Conservation (phyloP, 2,888 invertebrate species). For the Polymixis lichenea region DNA sequence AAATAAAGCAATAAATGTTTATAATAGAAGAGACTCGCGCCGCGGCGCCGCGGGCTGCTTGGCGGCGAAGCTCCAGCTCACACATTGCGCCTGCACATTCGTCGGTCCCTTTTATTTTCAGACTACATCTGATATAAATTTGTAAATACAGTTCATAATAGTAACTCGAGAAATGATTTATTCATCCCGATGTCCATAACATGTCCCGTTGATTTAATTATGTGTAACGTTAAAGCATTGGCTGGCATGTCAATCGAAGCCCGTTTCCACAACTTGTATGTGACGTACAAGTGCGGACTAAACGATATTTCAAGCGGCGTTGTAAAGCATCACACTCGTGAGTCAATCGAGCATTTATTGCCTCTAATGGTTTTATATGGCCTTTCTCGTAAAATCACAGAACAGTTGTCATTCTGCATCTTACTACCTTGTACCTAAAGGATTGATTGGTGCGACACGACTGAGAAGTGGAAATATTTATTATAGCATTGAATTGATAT, state of each 20-base stretch:
- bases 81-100: conserved; percentile 63
- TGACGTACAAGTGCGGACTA: conserved; percentile 47
- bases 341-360: conserved; percentile 79
- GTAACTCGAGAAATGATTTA: conserved; percentile 39
- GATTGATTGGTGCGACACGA: conserved; percentile 39
- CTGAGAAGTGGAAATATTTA: conserved; percentile 33
- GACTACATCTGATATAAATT: conserved; percentile 65
- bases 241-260: conserved; percentile 72
- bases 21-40: conserved; percentile 76
- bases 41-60: conserved; percentile 71
- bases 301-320: conserved; percentile 74
- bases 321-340: conserved; percentile 78
- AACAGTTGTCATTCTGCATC: conserved; percentile 68
- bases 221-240: conserved; percentile 71
- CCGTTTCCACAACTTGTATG: conserved; percentile 66
- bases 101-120: conserved; percentile 69
- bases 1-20: conserved; percentile 84
- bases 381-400: conserved; percentile 78
- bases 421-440: conserved; percentile 37
- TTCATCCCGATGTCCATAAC: conserved; percentile 49
- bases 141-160: conserved; percentile 61
- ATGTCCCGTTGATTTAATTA: conserved; percentile 75
- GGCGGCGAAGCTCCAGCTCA: conserved; percentile 48
- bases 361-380: conserved; percentile 82
- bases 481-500: conserved; percentile 35